These are phyloP conservation scores for Notarius quadriscutis DNA, from an alignment of 2,113 vertebrate genomes.

Conservation along the genomic window DNA sequence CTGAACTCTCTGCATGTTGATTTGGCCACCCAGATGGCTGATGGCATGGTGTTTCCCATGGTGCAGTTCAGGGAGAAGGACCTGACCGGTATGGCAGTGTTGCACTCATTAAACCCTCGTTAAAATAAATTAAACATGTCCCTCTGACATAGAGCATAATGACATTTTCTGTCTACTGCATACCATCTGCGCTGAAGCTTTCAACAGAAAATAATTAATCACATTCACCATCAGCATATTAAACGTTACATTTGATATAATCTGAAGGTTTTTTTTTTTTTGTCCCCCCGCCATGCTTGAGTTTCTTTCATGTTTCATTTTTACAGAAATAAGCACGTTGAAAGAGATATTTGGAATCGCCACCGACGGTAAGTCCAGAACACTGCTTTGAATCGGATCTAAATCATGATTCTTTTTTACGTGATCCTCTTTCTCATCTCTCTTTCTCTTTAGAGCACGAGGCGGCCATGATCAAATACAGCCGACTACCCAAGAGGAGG, in stretches of 20 bases:
- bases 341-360: slow-evolving; percentile 94
- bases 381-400: not conserved
- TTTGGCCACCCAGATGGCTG: slow-evolving; percentile 90
- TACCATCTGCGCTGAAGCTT: slow-evolving; percentile 6
- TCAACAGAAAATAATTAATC: not conserved
- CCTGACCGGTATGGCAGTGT: slow-evolving; percentile 84
- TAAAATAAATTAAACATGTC: slow-evolving; percentile 16
- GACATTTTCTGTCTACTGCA: not conserved
- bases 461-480: slow-evolving; percentile 95
- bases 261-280: not conserved
- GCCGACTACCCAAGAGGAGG: slow-evolving; percentile 91
- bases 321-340: slow-evolving; percentile 93
- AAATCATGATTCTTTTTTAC: no score
- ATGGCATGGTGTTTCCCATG: slow-evolving; percentile 93
- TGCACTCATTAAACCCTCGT: slow-evolving; percentile 7
- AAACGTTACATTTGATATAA: not conserved
- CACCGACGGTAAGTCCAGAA: slow-evolving; percentile 81
- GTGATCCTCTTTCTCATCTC: not conserved
- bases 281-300: no score
- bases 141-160: not conserved
- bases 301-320: not conserved
- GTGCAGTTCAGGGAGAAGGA: slow-evolving; percentile 97
- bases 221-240: not conserved
- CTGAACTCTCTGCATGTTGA: slow-evolving; percentile 89
- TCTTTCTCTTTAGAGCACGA: slow-evolving; percentile 83